Evolutionary conservation across 2,888 invertebrate species (phyloP), one percentile per base, ranked within the genome.

Genomic region (Athalia circularis): DNA sequence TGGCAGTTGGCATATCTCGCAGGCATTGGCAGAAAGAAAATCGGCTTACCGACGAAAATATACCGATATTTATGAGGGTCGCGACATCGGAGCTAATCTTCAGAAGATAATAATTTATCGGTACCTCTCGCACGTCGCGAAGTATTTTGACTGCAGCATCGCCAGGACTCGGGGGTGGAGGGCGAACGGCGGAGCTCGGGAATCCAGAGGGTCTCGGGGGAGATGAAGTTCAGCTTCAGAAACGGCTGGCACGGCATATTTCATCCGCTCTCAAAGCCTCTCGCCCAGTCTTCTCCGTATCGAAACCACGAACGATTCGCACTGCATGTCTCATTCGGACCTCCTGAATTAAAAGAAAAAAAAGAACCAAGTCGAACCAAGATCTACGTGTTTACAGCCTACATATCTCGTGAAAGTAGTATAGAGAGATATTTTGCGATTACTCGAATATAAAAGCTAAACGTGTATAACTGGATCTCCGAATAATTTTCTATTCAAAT

Each of bases 61-160:
- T 88, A 87, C 88, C 84, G 87, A 88, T 89, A 90, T 90, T 89
- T 90, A 90, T 90, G 88, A 89, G 89, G 89, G 89, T 88, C 89
- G 88, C 86, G 88, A 88, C 89, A 89, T 88, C 85, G 84, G 85
- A 85, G 86, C 88, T 90, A 90, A 90, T 90, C 90, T 90, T 89
- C 84, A 85, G 85, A 85, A 88, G 89, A 90, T 90, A 88, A 87
- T 87, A 89, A 90, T 90, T 90, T 89, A 90, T 90, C 87, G 87
- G 85, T 84, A 83, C 83, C 65, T 80, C 81, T 80, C 81, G 79
- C 80, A 81, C 80, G 81, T 82, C 83, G 81, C 83, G 81, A 81
- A 82, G 85, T 86, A 87, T 87, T 87, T 87, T 87, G 87, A 87
- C 87, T 86, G 84, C 77, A 79, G 29, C 29, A 75, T 79, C 79